phyloP scores from a whole-genome alignment of 2,113 vertebrate genomes.

The Embiotoca jacksoni region DNA sequence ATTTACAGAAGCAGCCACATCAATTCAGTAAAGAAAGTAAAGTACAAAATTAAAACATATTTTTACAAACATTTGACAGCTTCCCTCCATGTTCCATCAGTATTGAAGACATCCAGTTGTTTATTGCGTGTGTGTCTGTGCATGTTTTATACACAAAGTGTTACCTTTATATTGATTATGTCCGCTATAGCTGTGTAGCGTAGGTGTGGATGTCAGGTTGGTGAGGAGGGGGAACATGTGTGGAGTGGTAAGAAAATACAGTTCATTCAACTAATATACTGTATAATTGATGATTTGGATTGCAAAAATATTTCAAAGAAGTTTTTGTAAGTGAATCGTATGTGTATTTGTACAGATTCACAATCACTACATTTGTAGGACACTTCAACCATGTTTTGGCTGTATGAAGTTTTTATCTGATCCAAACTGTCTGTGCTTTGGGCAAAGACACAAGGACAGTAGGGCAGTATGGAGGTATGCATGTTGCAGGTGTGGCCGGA shows the following conservation, averaged over 20 bases:
- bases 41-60: neutral
- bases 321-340: no score
- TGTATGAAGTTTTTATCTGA: neutral
- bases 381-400: slow-evolving; percentile 3
- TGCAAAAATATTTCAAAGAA: no score
- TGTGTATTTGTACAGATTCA: slow-evolving; percentile 8
- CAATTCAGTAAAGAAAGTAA: neutral
- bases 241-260: neutral
- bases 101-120: neutral
- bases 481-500: slow-evolving; percentile 53
- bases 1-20: neutral
- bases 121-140: neutral
- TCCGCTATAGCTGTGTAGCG: no score
- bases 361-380: neutral
- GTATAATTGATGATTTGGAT: no score
- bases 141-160: neutral
- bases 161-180: neutral
- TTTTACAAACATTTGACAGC: slow-evolving; percentile 8
- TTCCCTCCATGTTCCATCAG: slow-evolving; percentile 4
- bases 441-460: slow-evolving; percentile 15
- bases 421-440: slow-evolving; percentile 35
- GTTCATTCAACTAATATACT: no score
- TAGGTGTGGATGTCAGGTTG: neutral
- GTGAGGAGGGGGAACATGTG: neutral
- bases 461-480: slow-evolving; percentile 52